Percentiles rank a stretch among this genome's conserved stretches.
Evolutionary conservation across 2,888 invertebrate species (phyloP).

Genomic region (Lacanobia oleracea): DNA sequence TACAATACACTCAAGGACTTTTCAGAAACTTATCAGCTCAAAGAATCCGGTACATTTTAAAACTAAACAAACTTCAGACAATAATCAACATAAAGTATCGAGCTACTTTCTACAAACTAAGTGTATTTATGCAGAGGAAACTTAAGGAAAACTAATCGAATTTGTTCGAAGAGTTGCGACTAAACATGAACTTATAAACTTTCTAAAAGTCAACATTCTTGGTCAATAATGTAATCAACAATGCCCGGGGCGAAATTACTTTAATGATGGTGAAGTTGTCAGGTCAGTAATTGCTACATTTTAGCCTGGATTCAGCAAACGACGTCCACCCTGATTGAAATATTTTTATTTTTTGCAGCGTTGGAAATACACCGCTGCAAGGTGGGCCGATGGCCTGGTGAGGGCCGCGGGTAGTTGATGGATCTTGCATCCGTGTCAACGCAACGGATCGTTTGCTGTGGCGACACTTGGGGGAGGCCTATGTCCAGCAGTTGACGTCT

Average conservation of each 20-base stretch:
- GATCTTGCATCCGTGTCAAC: too few species aligned
- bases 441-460: too few species aligned
- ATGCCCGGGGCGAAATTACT: not conserved
- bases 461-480: too few species aligned
- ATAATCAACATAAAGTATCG: slow-evolving; percentile 3
- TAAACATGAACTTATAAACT: slow-evolving; percentile 19
- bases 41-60: not conserved
- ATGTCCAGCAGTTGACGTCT: too few species aligned
- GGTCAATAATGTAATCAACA: not conserved
- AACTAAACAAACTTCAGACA: slow-evolving; percentile 7
- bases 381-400: too few species aligned
- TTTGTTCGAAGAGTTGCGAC: slow-evolving; percentile 19
- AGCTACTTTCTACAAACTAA: not conserved
- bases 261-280: not conserved
- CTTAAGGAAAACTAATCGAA: slow-evolving; percentile 14
- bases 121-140: slow-evolving; percentile 24
- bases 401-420: too few species aligned
- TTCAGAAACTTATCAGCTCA: not conserved
- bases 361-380: too few species aligned
- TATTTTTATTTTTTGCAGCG: too few species aligned
- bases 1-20: not conserved
- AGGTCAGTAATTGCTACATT: not conserved
- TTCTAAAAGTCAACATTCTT: slow-evolving; percentile 5
- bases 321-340: not conserved
- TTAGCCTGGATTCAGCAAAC: not conserved